Evolutionary conservation across 2,113 vertebrate genomes (phyloP).

Genomic region (Plotosus lineatus): DNA sequence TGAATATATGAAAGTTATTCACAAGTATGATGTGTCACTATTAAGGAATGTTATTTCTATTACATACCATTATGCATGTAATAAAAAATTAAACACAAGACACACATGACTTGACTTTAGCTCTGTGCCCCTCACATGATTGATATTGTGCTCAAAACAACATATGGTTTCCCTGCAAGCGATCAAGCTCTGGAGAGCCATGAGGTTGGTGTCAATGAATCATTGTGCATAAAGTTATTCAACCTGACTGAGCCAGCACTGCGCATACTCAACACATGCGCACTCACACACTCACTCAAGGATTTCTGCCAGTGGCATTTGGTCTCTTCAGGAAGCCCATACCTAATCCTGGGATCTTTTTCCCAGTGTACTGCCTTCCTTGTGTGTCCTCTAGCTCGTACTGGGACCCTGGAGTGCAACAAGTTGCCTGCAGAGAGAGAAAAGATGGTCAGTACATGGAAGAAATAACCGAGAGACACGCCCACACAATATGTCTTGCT

Average conservation of each 20-base stretch:
- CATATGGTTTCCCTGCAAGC: constrained; percentile 30
- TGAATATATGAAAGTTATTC: background rate
- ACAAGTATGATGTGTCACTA: background rate
- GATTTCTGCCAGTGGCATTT: constrained; percentile 29
- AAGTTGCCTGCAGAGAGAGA: constrained; percentile 43
- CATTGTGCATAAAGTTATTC: background rate
- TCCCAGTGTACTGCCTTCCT: constrained; percentile 14
- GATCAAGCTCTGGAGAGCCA: background rate
- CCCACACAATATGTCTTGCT: constrained; percentile 6
- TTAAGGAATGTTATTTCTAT: background rate
- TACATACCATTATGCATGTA: background rate
- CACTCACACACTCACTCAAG: background rate
- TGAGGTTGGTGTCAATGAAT: constrained; percentile 19
- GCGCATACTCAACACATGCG: background rate
- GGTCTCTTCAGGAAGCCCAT: constrained; percentile 38
- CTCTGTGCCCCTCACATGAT: background rate
- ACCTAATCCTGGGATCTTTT: constrained; percentile 57
- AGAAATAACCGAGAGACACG: background rate
- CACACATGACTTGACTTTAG: background rate
- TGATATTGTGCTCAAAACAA: constrained; percentile 6
- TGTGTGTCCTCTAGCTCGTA: constrained; percentile 15
- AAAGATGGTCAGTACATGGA: constrained; percentile 19
- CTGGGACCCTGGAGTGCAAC: constrained; percentile 29
- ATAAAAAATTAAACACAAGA: background rate
- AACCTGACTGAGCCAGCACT: background rate